These are phyloP conservation scores for Pandemis corylana DNA, from an alignment of 2,888 invertebrate species.

Conservation along the genomic window DNA sequence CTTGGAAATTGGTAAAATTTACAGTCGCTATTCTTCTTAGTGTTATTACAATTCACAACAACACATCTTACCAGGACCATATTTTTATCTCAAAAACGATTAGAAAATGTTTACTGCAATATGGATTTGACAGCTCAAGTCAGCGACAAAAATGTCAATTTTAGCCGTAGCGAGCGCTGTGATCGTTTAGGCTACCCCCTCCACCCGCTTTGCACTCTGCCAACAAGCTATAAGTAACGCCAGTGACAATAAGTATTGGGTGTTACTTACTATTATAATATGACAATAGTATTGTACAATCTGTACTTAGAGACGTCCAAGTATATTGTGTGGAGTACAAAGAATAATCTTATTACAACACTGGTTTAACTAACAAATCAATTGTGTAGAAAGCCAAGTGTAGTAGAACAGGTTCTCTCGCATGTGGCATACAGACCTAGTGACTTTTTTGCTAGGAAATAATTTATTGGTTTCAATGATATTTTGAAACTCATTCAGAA, in stretches of 20 bases:
- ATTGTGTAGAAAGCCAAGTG: constrained; percentile 45
- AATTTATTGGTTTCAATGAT: constrained; percentile 34
- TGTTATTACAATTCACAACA: no score
- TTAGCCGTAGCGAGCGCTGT: no score
- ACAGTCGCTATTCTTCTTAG: no score
- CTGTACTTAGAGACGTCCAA: constrained; percentile 24
- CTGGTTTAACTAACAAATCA: constrained; percentile 40
- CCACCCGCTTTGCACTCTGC: no score
- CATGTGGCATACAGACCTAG: constrained; percentile 46
- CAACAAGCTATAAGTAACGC: not conserved
- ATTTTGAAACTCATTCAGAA: constrained; percentile 36
- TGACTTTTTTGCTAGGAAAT: constrained; percentile 41
- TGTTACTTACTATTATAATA: constrained; percentile 8
- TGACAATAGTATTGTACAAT: constrained; percentile 32
- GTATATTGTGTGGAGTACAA: constrained; percentile 15
- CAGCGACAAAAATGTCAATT: no score
- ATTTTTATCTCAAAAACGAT: no score
- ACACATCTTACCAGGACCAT: no score
- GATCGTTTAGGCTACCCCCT: no score
- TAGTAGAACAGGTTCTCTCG: constrained; percentile 41
- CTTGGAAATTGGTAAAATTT: no score
- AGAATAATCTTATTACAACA: constrained; percentile 31
- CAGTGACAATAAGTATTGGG: not conserved
- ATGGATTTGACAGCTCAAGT: no score
- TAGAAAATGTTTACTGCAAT: no score